A percentile compares a stretch with the other conserved stretches of the same genome.
Evolutionary conservation across 2,797 vertebrate genomes (phyloP).

Genomic region (Alosa sapidissima): DNA sequence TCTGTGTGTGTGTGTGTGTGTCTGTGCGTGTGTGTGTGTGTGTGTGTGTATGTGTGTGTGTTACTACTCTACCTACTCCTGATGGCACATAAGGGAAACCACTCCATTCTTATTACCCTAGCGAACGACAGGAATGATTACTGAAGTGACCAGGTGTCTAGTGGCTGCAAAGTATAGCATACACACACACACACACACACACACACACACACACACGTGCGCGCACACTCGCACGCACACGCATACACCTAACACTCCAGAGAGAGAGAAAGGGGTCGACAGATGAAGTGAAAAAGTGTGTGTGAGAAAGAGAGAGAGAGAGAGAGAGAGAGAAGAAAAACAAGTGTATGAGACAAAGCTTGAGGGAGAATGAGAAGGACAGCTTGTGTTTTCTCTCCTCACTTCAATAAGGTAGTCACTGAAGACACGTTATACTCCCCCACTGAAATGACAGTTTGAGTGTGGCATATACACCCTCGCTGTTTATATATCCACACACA

Average conservation of each 20-base stretch:
- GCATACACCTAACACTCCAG: constrained; percentile 56
- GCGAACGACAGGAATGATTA: background rate
- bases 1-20: background rate
- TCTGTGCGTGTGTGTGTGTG: background rate
- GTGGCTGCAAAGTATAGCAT: constrained; percentile 6
- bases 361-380: background rate
- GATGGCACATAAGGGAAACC: constrained; percentile 23
- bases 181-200: background rate
- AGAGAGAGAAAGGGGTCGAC: constrained; percentile 31
- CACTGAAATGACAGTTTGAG: background rate
- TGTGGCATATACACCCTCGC: background rate
- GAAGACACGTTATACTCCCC: background rate
- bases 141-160: background rate
- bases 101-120: constrained; percentile 44
- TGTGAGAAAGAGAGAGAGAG: background rate
- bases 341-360: background rate
- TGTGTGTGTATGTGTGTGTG: background rate
- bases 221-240: background rate
- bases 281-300: background rate
- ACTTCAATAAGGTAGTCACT: background rate
- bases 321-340: background rate
- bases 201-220: constrained; percentile 2
- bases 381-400: background rate
- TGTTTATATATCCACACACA: background rate
- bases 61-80: background rate